Conservation (phyloP, 2,113 vertebrate species). For the Oncorhynchus masou region DNA sequence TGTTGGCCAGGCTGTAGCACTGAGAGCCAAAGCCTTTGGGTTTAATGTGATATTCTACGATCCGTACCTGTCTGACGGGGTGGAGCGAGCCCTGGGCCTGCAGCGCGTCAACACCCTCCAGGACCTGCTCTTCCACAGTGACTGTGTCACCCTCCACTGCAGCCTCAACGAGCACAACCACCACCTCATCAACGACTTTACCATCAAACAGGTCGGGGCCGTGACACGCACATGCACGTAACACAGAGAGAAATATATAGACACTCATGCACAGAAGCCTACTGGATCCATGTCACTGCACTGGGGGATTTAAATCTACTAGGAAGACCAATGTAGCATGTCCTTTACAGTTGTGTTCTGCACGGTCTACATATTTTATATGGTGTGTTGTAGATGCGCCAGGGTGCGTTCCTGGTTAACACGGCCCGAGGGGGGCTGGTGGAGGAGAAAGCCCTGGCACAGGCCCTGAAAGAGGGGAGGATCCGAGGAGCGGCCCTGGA, state of each 20-base stretch:
- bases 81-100: slow-evolving; percentile 92
- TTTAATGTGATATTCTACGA: slow-evolving; percentile 98
- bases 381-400: slow-evolving; percentile 84
- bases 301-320: background rate
- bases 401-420: slow-evolving; percentile 98
- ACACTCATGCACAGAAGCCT: too few relatives aligned
- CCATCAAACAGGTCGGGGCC: slow-evolving; percentile 90
- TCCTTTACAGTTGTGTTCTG: background rate
- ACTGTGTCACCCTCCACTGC: slow-evolving; percentile 97
- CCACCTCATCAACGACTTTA: slow-evolving; percentile 99
- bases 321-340: background rate
- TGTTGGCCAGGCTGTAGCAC: slow-evolving; percentile 93
- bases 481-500: slow-evolving; percentile 97
- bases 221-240: background rate
- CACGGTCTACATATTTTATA: background rate
- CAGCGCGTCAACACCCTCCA: slow-evolving; percentile 96
- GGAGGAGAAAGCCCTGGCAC: slow-evolving; percentile 98
- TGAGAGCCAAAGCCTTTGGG: slow-evolving; percentile 95
- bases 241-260: background rate
- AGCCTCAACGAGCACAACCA: slow-evolving; percentile 99
- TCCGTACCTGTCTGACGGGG: slow-evolving; percentile 93
- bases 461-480: slow-evolving; percentile 96
- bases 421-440: slow-evolving; percentile 95
- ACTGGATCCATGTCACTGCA: too few relatives aligned
- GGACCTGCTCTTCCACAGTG: slow-evolving; percentile 96